Evolutionary conservation across 1,140 invertebrate genomes (phyloP).

Genomic region (Myzus persicae): DNA sequence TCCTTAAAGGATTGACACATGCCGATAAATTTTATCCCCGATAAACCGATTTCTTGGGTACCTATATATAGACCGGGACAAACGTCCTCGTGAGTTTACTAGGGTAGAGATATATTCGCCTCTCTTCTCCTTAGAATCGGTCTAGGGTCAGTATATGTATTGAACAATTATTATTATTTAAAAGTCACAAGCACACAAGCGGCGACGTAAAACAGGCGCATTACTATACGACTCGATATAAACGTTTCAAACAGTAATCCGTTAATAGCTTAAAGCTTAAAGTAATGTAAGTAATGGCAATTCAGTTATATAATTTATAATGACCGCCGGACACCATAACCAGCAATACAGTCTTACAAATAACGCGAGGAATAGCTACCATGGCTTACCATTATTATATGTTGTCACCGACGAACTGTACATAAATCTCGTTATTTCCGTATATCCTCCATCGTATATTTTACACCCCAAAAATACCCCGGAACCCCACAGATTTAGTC

Average conservation of each 20-base stretch:
- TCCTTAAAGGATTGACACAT: neutral
- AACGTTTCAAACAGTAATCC: constrained; percentile 19
- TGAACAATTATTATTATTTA: neutral
- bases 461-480: neutral
- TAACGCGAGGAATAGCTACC: neutral
- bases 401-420: neutral
- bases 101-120: neutral
- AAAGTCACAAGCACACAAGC: neutral
- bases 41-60: neutral
- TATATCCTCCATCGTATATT: neutral
- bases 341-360: neutral
- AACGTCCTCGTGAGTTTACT: neutral
- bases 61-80: neutral
- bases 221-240: neutral
- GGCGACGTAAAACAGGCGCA: neutral
- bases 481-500: neutral
- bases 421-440: constrained; percentile 41
- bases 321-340: neutral
- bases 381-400: neutral
- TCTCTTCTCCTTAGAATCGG: neutral
- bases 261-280: constrained; percentile 20
- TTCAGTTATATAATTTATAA: neutral
- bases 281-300: constrained; percentile 10
- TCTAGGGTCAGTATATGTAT: neutral
- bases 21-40: neutral